Evolutionary conservation across 2,113 vertebrate genomes (phyloP).

Genomic region (Lepus europaeus): DNA sequence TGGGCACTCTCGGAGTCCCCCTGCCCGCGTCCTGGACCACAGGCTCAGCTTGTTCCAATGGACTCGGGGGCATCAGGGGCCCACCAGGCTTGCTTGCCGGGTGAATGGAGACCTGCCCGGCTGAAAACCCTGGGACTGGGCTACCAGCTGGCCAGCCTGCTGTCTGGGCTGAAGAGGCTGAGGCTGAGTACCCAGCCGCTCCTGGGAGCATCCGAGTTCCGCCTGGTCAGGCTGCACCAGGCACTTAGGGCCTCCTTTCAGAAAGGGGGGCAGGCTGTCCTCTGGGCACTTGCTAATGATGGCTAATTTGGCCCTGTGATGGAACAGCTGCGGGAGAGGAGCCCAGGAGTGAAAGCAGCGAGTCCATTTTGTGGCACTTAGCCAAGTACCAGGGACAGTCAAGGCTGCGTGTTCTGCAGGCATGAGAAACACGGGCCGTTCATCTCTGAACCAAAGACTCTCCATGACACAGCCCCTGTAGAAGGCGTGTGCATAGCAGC

Average conservation of each 20-base stretch:
- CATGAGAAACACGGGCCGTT: constrained; percentile 1
- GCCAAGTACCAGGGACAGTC: constrained; percentile 45
- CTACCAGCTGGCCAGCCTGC: not conserved
- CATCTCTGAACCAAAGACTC: not conserved
- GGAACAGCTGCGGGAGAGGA: not conserved
- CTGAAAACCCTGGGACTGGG: not conserved
- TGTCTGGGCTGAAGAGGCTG: constrained; percentile 5
- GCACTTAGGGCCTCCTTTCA: not conserved
- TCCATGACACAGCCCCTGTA: not conserved
- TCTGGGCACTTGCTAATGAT: constrained; percentile 52
- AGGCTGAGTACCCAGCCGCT: not conserved
- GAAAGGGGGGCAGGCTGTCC: constrained; percentile 65
- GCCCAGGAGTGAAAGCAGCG: constrained; percentile 14
- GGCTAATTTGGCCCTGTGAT: constrained; percentile 47
- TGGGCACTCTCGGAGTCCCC: not conserved
- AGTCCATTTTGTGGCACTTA: constrained; percentile 67
- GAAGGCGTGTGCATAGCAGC: not conserved
- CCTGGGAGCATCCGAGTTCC: not conserved
- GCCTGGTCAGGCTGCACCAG: not conserved
- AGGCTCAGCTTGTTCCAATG: not conserved
- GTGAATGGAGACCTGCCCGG: constrained; percentile 9
- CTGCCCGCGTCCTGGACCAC: not conserved
- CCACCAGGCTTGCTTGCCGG: not conserved
- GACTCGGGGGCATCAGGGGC: not conserved
- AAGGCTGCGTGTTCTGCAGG: not conserved